Percentiles rank a stretch among this genome's conserved stretches.
These are phyloP conservation scores for Selenia dentaria DNA, from an alignment of 2,888 invertebrate genomes.

Conservation along the genomic window DNA sequence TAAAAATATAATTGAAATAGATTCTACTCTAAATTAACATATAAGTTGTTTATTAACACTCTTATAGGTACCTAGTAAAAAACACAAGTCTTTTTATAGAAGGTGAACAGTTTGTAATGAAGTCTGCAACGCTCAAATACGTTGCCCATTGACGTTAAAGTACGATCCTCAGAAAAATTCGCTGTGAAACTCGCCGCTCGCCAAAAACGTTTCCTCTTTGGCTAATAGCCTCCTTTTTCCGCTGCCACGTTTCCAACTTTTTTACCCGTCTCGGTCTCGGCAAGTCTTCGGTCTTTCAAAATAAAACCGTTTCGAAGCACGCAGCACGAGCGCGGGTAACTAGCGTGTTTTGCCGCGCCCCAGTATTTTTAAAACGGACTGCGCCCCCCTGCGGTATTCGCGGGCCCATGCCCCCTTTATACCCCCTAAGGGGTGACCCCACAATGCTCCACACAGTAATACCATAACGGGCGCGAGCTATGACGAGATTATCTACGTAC, in stretches of 20 bases:
- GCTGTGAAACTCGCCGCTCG: neutral
- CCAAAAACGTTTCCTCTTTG: slow-evolving; percentile 53
- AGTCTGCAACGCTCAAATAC: too few relatives aligned
- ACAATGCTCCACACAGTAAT: slow-evolving; percentile 72
- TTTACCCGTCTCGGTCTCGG: slow-evolving; percentile 57
- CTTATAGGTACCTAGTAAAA: too few relatives aligned
- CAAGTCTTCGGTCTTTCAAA: slow-evolving; percentile 70
- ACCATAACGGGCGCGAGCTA: slow-evolving; percentile 83
- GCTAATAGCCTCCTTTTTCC: slow-evolving; percentile 63
- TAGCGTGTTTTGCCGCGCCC: slow-evolving; percentile 51
- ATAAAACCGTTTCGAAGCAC: slow-evolving; percentile 65
- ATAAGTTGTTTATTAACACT: too few relatives aligned
- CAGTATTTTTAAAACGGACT: slow-evolving; percentile 82
- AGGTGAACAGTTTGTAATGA: too few relatives aligned
- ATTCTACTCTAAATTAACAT: too few relatives aligned
- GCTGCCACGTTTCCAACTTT: slow-evolving; percentile 60
- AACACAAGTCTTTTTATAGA: too few relatives aligned
- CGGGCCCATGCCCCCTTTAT: slow-evolving; percentile 43
- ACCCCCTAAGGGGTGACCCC: slow-evolving; percentile 50
- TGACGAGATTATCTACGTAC: slow-evolving; percentile 81
- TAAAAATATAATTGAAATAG: too few relatives aligned
- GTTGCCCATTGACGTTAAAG: neutral
- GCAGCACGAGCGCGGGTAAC: neutral
- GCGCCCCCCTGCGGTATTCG: slow-evolving; percentile 68
- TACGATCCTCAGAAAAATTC: neutral